Conservation (phyloP, 2,797 vertebrate genomes). For the Etheostoma nigrum region DNA sequence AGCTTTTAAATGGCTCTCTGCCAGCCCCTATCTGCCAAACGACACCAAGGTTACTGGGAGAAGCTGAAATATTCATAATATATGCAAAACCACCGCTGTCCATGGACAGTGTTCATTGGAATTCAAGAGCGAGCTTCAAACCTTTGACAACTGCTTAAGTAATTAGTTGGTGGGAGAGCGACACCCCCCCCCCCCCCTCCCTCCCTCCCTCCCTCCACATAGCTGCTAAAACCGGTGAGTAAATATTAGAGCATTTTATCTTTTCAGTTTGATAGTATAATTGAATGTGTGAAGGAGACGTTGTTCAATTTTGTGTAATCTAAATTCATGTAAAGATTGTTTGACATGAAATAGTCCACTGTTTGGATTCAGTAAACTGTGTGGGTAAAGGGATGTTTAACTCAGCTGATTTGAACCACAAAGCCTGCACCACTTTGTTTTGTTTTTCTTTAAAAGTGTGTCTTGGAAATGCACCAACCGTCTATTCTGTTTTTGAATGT, state of each 20-base stretch:
- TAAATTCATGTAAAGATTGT: conserved; percentile 55
- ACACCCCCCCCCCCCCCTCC: conserved; percentile 45
- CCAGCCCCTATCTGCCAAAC: conserved; percentile 83
- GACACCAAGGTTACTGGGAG: conserved; percentile 86
- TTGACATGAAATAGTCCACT: conserved; percentile 38
- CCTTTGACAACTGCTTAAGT: conserved; percentile 86
- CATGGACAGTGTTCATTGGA: conserved; percentile 85
- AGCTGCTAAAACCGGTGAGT: conserved; percentile 68
- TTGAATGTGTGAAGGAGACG: conserved; percentile 62
- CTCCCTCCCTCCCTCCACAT: conserved; percentile 33
- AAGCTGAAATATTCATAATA: conserved; percentile 89
- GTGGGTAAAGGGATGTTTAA: conserved; percentile 6
- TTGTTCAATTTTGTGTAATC: conserved; percentile 52
- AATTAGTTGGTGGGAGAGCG: conserved; percentile 84
- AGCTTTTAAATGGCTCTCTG: conserved; percentile 84
- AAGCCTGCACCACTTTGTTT: background rate
- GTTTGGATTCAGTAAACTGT: conserved; percentile 14
- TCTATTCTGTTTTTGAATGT: background rate
- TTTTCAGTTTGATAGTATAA: conserved; percentile 75
- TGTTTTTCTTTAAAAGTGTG: background rate
- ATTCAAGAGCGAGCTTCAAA: conserved; percentile 86
- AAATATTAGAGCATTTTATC: conserved; percentile 80
- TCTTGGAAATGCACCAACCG: background rate
- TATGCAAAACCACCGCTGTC: conserved; percentile 86
- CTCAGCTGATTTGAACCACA: conserved; percentile 9